These are phyloP conservation scores for Octomys mimax DNA, from an alignment of 2,797 vertebrate genomes.

Conservation along the genomic window DNA sequence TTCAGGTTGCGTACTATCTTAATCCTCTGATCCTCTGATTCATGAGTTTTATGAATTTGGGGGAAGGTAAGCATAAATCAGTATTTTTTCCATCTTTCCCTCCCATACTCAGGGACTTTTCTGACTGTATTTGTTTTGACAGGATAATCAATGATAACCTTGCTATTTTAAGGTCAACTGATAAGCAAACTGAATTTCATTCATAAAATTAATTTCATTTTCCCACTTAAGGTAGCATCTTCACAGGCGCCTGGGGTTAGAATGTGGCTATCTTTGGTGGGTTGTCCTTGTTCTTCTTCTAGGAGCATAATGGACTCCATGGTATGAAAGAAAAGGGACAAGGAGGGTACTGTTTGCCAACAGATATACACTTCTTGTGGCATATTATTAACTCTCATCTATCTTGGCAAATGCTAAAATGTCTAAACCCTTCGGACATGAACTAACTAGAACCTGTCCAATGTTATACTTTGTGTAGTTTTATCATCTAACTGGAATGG, in stretches of 20 bases:
- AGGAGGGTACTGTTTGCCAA: neutral
- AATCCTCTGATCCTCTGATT: neutral
- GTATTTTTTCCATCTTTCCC: neutral
- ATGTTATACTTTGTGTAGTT: neutral
- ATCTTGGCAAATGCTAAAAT: conserved; percentile 8
- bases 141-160: neutral
- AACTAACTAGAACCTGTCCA: neutral
- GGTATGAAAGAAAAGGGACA: neutral
- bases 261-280: neutral
- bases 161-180: neutral
- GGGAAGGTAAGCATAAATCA: neutral
- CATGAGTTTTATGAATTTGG: neutral
- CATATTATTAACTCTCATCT: neutral
- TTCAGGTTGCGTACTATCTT: neutral
- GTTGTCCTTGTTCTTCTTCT: neutral
- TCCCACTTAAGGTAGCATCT: neutral
- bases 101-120: neutral
- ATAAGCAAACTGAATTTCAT: neutral
- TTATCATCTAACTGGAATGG: neutral
- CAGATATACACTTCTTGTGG: neutral
- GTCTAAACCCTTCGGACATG: neutral
- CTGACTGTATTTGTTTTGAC: neutral
- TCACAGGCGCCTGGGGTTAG: neutral
- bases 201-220: neutral
- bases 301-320: neutral